Evolutionary conservation across 2,113 vertebrate genomes (phyloP).

Genomic region (Megaceryle maxima): DNA sequence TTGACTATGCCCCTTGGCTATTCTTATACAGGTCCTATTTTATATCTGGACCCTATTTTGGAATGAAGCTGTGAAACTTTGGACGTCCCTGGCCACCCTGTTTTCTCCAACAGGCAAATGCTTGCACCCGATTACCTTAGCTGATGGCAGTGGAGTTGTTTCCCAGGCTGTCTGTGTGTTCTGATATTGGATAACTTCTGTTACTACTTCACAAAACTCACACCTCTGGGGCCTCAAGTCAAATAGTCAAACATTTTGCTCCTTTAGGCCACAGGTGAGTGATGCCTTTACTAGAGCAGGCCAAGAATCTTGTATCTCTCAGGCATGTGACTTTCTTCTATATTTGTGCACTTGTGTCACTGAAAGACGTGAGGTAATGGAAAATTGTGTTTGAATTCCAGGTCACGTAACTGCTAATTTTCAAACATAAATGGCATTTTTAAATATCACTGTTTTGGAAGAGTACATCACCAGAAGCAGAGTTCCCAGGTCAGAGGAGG

Average conservation of each 20-base stretch:
- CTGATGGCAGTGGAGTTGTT: neutral
- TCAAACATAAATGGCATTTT: neutral
- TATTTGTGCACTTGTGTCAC: neutral
- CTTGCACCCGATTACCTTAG: neutral
- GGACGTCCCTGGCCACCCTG: neutral
- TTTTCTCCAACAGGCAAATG: neutral
- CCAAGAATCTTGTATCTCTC: neutral
- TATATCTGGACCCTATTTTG: neutral
- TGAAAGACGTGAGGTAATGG: neutral
- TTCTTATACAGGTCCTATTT: neutral
- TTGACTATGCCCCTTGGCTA: neutral
- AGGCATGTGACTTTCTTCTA: neutral
- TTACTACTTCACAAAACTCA: neutral
- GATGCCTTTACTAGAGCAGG: neutral
- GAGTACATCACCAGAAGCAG: neutral
- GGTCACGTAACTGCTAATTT: neutral
- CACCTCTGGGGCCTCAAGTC: neutral
- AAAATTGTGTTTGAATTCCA: neutral
- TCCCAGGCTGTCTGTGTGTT: neutral
- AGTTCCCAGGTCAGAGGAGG: neutral
- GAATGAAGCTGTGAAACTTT: neutral
- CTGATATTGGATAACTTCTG: neutral
- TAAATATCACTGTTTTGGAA: neutral
- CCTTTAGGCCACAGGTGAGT: neutral
- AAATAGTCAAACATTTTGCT: neutral